phyloP scores from a whole-genome alignment of 2,888 invertebrate genomes.

The Dione juno region DNA sequence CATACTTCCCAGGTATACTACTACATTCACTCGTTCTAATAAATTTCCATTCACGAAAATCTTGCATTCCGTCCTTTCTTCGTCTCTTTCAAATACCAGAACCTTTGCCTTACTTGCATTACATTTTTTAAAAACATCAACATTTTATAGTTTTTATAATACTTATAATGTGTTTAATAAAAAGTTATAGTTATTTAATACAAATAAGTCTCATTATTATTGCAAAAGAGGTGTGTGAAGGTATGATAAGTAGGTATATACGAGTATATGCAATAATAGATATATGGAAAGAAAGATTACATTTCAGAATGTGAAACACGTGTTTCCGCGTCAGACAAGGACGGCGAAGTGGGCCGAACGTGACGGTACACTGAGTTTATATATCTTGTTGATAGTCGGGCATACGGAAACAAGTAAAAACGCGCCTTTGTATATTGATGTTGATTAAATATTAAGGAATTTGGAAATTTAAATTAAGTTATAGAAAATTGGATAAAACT shows the following conservation, averaged over 20 bases:
- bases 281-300: slow-evolving; percentile 18
- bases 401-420: slow-evolving; percentile 22
- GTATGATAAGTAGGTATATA: background rate
- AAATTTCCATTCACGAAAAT: too few relatives aligned
- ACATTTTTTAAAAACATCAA: background rate
- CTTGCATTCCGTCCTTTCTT: too few relatives aligned
- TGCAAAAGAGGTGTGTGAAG: background rate
- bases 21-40: too few relatives aligned
- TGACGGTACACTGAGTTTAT: slow-evolving; percentile 19
- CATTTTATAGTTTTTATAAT: too few relatives aligned
- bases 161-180: too few relatives aligned
- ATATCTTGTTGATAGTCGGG: slow-evolving; percentile 15
- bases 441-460: background rate
- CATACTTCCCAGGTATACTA: too few relatives aligned
- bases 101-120: too few relatives aligned
- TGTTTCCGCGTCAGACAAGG: slow-evolving; percentile 37
- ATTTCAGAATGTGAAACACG: slow-evolving; percentile 33
- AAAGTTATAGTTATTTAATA: too few relatives aligned
- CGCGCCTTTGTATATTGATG: background rate
- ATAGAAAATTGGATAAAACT: too few relatives aligned
- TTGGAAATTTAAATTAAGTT: background rate
- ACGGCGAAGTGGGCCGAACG: slow-evolving; percentile 35
- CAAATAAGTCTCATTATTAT: background rate
- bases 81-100: too few relatives aligned
- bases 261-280: background rate